Evolutionary conservation across 2,888 invertebrate species (phyloP), one percentile per base, ranked within the genome.

Genomic region (Camptogramma bilineatum): DNA sequence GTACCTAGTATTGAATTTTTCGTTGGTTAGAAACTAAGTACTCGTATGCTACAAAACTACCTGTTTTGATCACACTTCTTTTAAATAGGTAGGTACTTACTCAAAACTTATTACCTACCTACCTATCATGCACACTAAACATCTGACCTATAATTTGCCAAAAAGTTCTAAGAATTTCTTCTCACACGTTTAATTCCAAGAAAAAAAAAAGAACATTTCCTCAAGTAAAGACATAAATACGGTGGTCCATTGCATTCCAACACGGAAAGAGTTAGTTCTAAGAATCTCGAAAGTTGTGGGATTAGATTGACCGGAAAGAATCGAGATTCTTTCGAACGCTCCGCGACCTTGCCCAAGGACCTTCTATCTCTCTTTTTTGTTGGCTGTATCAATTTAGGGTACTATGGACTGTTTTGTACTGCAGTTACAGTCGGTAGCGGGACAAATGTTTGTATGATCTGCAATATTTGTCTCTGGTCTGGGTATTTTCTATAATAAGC

Each of bases 331-430:
- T 57, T 65, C 63, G 54, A 70, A 70, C 57, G 65, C 53, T 48
- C 52, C 51, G 52, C 63, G 82, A 72, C 80, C 82, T 82, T 82
- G 80, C 69, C 57, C 80, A 80, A 79, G 77, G 82, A 68, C 75
- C 52, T 44, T 52, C 46, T 44, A 52, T 52, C 52, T 48, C 10
- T 24, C 19, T 51, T 64, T 31, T 24, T 10, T 39, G 13, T 39
- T 4, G 13, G 13, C 34, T 39, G 34, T 39, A 39, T 39, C 10
- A 39, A 10, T 10, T 9, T 31, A 9, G 34, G 4, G 13, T 2
- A 10, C 2, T 13, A 39, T n/a, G n/a, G n/a, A 13, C 34, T 13
- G 13, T 39, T 39, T 39, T 39, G 34, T 39, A 39, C 13, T 39
- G 13, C 3, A 39, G 34, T n/a, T n/a, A n/a, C n/a, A n/a, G n/a